Base-by-base conservation (phyloP, 2,113 vertebrate species). In the Hippocampus zosterae region DNA sequence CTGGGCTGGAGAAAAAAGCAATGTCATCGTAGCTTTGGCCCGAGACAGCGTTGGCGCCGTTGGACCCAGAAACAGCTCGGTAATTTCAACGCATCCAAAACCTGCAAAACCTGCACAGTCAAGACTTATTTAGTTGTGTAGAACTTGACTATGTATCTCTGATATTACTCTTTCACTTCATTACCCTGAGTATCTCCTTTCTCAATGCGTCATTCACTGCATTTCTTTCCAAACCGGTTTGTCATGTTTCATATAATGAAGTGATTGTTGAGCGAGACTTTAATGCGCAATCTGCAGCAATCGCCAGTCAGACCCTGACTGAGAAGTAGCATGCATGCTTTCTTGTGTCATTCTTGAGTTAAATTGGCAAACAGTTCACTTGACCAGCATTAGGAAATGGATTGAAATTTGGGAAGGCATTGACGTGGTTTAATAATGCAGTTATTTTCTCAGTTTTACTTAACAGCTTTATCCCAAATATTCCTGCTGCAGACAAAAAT, bases 1-100 rank as follows among this genome's bases (percentile, higher is more conserved):
- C 87, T 98, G 97, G 97, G 97, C 97, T 0, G 96, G 97, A 70
- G 96, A 98, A 90, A 98, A 96, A 83, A 99, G 97, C 88, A 94
- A 98, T 0, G 96, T 99, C 74, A 98, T 99, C 0, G 96, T 99
- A 60, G 97, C 96, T 8, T 83, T 99, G 84, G 97, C 97, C 69
- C 92, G 97, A 71, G 96, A 98, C 87, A 96, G 95, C 73, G 87
- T 94, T 44, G 94, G 94, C 0, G 81, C 95, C 75, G 85, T 91
- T 0, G 94, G 93, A n/a, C 93, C 95, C 73, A 95, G 92, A 76
- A 94, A 91, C 88, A 98, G 97, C 15, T 94, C 96, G 0, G 97
- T 99, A 68, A 96, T 94, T 92, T 68, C 4, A 0, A 19, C 2
- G 33, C 2, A 16, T 2, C 2, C 19, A n/a, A 27, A 25, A 46